These are phyloP conservation scores for Eumacrocentrus americanus DNA, from an alignment of 2,888 invertebrate genomes.

Conservation along the genomic window DNA sequence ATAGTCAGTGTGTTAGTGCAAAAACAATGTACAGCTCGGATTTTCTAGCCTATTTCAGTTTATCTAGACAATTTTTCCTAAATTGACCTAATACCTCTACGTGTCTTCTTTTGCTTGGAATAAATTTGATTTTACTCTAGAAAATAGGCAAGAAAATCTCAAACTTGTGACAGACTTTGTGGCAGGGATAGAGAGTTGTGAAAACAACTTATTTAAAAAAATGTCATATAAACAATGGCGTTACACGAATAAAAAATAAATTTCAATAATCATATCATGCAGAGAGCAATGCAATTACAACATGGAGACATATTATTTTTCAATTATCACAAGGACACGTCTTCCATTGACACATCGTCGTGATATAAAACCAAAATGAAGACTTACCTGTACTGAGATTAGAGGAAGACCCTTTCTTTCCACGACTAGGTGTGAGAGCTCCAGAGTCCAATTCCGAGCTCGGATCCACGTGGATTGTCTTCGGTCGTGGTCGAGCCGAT, in stretches of 20 bases:
- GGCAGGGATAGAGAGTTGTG: constrained; percentile 34
- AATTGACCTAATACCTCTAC: not conserved
- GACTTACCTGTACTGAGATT: constrained; percentile 77
- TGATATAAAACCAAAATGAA: no score
- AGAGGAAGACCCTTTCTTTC: constrained; percentile 81
- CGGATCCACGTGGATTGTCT: constrained; percentile 89
- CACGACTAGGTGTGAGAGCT: constrained; percentile 72
- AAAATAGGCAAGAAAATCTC: constrained; percentile 43
- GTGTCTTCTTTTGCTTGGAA: not conserved
- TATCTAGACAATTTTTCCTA: not conserved
- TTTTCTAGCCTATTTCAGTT: constrained; percentile 47
- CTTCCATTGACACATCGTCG: no score
- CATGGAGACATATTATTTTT: constrained; percentile 43
- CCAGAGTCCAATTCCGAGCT: constrained; percentile 78
- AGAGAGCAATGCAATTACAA: constrained; percentile 47
- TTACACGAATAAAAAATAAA: constrained; percentile 25
- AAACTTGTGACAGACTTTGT: constrained; percentile 42
- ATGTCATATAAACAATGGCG: constrained; percentile 16
- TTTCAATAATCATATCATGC: constrained; percentile 46
- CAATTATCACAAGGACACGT: constrained; percentile 37
- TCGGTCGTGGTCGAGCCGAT: constrained; percentile 77
- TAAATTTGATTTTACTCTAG: not conserved
- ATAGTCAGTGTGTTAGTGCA: constrained; percentile 60
- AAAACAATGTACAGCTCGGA: constrained; percentile 50
- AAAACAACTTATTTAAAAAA: constrained; percentile 13